Percentiles rank a stretch among this genome's conserved stretches.
These are phyloP conservation scores for Plagiodera versicolora DNA, from an alignment of 2,888 invertebrate genomes.

Conservation along the genomic window DNA sequence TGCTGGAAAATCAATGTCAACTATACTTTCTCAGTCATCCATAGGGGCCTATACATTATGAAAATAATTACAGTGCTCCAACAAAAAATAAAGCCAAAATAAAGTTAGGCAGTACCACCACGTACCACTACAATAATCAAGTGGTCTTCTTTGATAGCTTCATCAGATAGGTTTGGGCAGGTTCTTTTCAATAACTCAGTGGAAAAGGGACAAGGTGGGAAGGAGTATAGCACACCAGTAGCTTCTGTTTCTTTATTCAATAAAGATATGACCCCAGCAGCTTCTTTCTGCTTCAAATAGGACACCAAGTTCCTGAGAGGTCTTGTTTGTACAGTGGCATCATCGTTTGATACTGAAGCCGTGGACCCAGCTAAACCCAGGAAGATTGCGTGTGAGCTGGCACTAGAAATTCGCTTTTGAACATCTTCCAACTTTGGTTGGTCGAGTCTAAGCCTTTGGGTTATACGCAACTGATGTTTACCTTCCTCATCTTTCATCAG, in stretches of 20 bases:
- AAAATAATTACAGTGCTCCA: constrained; percentile 20
- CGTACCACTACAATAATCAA: constrained; percentile 92
- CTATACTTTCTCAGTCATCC: constrained; percentile 21
- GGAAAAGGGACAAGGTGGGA: constrained; percentile 95
- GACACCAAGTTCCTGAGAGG: constrained; percentile 93
- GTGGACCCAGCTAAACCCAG: constrained; percentile 86
- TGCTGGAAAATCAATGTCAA: too few relatives aligned
- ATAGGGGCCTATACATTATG: constrained; percentile 11
- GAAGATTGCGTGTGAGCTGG: constrained; percentile 91
- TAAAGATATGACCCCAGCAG: constrained; percentile 95
- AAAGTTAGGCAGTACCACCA: constrained; percentile 77
- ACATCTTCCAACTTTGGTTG: constrained; percentile 96
- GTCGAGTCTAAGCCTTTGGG: constrained; percentile 90
- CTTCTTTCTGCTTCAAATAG: constrained; percentile 97
- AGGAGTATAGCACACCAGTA: constrained; percentile 95
- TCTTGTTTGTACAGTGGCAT: constrained; percentile 83
- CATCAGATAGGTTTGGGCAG: constrained; percentile 87
- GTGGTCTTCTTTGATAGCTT: constrained; percentile 91
- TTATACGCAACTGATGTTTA: constrained; percentile 89
- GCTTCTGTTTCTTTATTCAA: constrained; percentile 88
- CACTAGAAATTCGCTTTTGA: constrained; percentile 85
- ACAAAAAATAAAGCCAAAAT: constrained; percentile 20
- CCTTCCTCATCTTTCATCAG: constrained; percentile 95
- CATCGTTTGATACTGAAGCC: constrained; percentile 78
- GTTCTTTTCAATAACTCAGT: constrained; percentile 88